A percentile compares a stretch with the other conserved stretches of the same genome.
phyloP scores from a whole-genome alignment of 2,797 vertebrate species.

The Sardinella longiceps region DNA sequence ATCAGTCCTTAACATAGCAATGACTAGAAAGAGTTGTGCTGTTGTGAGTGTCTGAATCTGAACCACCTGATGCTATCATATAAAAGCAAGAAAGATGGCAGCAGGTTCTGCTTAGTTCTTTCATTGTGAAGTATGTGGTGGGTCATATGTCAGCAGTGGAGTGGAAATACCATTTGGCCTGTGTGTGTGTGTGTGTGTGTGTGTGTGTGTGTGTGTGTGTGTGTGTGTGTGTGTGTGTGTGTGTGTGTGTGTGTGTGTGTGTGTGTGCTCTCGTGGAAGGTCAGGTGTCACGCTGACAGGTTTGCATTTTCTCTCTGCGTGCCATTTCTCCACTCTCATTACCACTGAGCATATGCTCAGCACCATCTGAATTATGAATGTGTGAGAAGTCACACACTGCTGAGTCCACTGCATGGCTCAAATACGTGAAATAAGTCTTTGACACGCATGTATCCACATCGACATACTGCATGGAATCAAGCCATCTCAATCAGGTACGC shows the following conservation, averaged over 20 bases:
- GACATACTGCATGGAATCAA: background rate
- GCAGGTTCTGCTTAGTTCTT: background rate
- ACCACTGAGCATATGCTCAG: background rate
- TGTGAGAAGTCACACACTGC: background rate
- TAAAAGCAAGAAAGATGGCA: background rate
- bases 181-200: background rate
- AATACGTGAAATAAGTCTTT: background rate
- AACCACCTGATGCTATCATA: background rate
- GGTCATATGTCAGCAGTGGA: background rate
- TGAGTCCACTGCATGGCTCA: background rate
- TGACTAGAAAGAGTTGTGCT: background rate
- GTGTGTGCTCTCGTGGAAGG: background rate
- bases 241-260: background rate
- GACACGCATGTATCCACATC: background rate
- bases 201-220: too few relatives aligned
- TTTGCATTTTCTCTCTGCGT: background rate
- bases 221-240: too few relatives aligned
- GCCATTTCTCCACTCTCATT: conserved; percentile 9
- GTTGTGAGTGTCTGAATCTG: background rate
- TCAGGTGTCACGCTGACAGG: background rate
- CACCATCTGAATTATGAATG: conserved; percentile 2
- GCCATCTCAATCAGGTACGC: background rate
- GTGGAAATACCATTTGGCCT: conserved; percentile 6
- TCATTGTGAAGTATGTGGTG: background rate
- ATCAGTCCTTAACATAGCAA: background rate